Evolutionary conservation across 2,797 vertebrate species (phyloP).

Genomic region (Mycteria americana): DNA sequence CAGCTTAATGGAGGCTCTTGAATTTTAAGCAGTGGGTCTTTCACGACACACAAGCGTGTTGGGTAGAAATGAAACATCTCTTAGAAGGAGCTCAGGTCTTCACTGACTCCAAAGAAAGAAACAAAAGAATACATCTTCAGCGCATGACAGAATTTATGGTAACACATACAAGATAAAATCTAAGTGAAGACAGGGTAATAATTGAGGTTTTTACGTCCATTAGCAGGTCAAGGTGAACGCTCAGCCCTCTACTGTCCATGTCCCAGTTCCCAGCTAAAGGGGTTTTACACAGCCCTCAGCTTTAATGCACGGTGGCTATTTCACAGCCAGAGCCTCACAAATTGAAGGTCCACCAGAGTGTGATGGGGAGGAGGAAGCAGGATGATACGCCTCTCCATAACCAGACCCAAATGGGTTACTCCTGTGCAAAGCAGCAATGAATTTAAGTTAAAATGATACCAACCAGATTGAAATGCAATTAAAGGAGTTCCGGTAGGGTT

Average conservation of each 20-base stretch:
- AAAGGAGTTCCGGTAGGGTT: background rate
- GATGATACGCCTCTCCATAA: background rate
- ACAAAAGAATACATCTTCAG: background rate
- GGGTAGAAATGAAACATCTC: background rate
- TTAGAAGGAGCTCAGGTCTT: background rate
- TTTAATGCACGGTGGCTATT: background rate
- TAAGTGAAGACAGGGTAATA: background rate
- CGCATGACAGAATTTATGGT: background rate
- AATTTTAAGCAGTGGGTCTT: background rate
- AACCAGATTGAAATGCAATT: conserved; percentile 18
- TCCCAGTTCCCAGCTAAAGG: background rate
- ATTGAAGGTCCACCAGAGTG: background rate
- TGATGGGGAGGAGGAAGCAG: background rate
- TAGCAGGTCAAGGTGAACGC: background rate
- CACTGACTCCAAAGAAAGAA: background rate
- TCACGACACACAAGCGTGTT: background rate
- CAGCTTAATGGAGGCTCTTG: background rate
- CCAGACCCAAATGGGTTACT: background rate
- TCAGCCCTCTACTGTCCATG: background rate
- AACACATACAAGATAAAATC: background rate
- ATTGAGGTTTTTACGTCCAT: background rate
- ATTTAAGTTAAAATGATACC: conserved; percentile 20
- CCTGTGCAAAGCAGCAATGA: background rate
- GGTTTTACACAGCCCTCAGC: background rate
- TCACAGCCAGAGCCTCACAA: background rate